Evolutionary conservation across 1,140 invertebrate species (phyloP).

Genomic region (Glossosoma conforme): DNA sequence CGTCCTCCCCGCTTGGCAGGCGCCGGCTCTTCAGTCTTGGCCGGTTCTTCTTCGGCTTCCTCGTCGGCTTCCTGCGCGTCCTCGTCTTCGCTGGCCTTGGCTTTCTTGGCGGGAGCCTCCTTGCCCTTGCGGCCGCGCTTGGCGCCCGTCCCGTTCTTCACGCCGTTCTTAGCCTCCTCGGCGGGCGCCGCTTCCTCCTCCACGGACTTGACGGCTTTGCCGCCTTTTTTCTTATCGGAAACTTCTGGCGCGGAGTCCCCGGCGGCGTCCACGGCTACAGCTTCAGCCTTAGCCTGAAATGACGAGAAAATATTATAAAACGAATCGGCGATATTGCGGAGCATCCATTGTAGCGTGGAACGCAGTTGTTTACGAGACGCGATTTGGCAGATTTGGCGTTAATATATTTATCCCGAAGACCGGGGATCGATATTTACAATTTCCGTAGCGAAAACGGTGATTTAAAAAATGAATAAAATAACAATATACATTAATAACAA

Average conservation of each 20-base stretch:
- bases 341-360: too few species aligned
- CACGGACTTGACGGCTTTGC: conserved; percentile 10
- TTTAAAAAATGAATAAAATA: not conserved
- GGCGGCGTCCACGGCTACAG: not conserved
- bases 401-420: too few species aligned
- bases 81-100: conserved; percentile 13
- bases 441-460: not conserved
- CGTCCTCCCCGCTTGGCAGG: conserved; percentile 18
- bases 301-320: conserved; percentile 1
- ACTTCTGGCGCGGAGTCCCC: conserved; percentile 3
- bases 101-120: conserved; percentile 12
- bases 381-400: too few species aligned
- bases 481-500: not conserved
- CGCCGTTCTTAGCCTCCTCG: conserved; percentile 7
- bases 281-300: conserved; percentile 8
- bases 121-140: conserved; percentile 23
- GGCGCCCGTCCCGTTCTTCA: conserved; percentile 11
- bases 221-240: conserved; percentile 13
- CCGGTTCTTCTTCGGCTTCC: conserved; percentile 22
- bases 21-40: conserved; percentile 8
- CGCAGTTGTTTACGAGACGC: too few species aligned
- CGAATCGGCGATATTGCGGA: not conserved
- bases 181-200: conserved; percentile 7
- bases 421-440: too few species aligned
- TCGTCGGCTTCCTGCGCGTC: conserved; percentile 15